Evolutionary conservation across 2,888 invertebrate genomes (phyloP), one percentile per base, ranked within the genome.

Genomic region (Thelaira solivaga): DNA sequence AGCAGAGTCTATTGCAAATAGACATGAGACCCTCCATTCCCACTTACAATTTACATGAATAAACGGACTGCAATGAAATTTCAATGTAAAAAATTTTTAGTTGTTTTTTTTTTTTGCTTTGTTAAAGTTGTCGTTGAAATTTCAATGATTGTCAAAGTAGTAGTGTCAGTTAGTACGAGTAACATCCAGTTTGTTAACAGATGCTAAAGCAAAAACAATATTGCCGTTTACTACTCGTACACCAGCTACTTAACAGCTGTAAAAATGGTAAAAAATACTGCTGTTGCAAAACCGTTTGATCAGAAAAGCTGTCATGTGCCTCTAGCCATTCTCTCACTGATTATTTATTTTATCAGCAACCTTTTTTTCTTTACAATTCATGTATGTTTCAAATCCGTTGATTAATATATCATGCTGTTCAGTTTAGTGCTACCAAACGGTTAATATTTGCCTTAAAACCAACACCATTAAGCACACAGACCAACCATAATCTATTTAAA

Each of bases 181-280:
- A 41, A 41, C 31, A 26, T 18, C 10, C 5, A 36, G 16, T 49
- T 69, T 43, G 59, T 51, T 61, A 53, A 62, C 36, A 57, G 4
- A 49, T 41, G 36, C 13, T 8, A 11, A 20, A 10, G 24, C 18
- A 41, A 10, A 24, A 31, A n/a, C 22, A 10, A 4, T n/a, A 26
- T 5, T 6, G 26, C 26, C 4, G 26, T 26, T 6, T 4, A 26
- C 6, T 26, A 6, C 26, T n/a, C n/a, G n/a, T n/a, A 26, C 26
- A 26, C 26, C 26, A 26, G 4, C 26, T 26, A 26, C 26, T 26
- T 5, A 26, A 6, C 26, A 26, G 6, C 26, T 26, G 26, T 6
- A 26, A 26, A 5, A 26, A 26, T n/a, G n/a, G n/a, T n/a, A n/a
- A n/a, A n/a, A n/a, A n/a, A n/a, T n/a, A n/a, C n/a, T n/a, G n/a